A percentile compares a stretch with the other conserved stretches of the same genome.
These are phyloP conservation scores for Prunella himalayana DNA, from an alignment of 2,113 vertebrate species.

Conservation along the genomic window DNA sequence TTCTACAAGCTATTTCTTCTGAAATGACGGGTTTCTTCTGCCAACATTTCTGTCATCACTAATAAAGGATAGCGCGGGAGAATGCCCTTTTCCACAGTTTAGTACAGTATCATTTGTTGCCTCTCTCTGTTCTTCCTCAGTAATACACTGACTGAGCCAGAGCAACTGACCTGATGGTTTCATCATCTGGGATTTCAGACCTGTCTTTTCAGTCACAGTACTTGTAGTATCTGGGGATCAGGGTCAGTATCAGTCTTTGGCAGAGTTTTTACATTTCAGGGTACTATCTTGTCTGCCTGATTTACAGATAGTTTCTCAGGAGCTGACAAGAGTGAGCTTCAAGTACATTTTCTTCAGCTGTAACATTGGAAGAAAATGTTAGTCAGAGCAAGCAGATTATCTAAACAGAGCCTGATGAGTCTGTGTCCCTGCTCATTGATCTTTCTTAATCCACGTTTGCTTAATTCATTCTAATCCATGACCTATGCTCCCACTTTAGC, in stretches of 20 bases:
- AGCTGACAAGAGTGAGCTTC: not conserved
- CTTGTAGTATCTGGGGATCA: slow-evolving; percentile 1
- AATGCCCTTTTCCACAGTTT: not conserved
- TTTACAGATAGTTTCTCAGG: slow-evolving; percentile 32
- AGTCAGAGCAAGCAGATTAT: slow-evolving; percentile 39
- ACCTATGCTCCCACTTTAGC: slow-evolving; percentile 42
- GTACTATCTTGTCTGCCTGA: not conserved
- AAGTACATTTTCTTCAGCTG: slow-evolving; percentile 34
- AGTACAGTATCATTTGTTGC: not conserved
- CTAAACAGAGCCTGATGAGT: slow-evolving; percentile 51
- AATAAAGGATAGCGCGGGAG: not conserved
- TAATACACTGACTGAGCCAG: not conserved
- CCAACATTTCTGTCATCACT: slow-evolving; percentile 28
- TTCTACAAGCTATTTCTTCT: slow-evolving; percentile 29
- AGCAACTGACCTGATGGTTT: slow-evolving; percentile 33
- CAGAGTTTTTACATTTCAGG: not conserved
- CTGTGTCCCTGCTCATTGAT: slow-evolving; percentile 50
- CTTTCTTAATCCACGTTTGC: slow-evolving; percentile 58
- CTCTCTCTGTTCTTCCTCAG: not conserved
- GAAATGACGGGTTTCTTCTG: slow-evolving; percentile 26
- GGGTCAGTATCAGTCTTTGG: not conserved
- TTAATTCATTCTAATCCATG: slow-evolving; percentile 62
- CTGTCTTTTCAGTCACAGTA: not conserved
- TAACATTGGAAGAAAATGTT: slow-evolving; percentile 18
- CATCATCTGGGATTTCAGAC: slow-evolving; percentile 12